Base-by-base conservation (phyloP, 2,113 vertebrate species). In the Parotia lawesii region DNA sequence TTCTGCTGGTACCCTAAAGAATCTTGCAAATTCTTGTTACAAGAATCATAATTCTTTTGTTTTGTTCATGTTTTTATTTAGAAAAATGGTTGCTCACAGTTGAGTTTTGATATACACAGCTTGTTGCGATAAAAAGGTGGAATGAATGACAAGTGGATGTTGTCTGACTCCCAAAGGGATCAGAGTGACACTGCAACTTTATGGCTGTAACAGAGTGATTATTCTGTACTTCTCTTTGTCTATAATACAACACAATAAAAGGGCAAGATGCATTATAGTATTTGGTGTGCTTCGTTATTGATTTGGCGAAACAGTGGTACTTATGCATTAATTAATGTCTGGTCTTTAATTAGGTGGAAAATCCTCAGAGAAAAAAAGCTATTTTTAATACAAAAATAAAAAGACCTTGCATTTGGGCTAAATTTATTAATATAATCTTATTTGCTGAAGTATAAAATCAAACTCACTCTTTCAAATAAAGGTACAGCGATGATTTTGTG, bases 201-300 rank as follows among this genome's bases (percentile, higher is more conserved):
- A 22, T 4, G 7, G 74, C 24, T 54, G 51, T 74, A 90, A 57
- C 2, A 10, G 45, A 75, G 29, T 53, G 66, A 48, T 83, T 73
- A 44, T 90, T 85, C 79, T 93, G 44, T 85, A 74, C 21, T 91
- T 38, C 29, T 78, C 76, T 87, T 91, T 74, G 67, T 91, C 89
- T 93, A 7, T 33, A 74, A 85, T 10, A 11, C 42, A 77, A 76
- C 28, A 81, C 72, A 97, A 96, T 97, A 95, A 97, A 96, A 95
- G 79, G 90, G 56, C 82, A 95, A 95, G 90, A 83, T 84, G 79
- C 50, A 89, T 86, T 87, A 76, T 35, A 66, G 15, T 40, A 8
- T 79, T 85, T 35, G 33, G 44, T 88, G 78, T 93, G 75, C 48
- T 77, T 86, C 56, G 14, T 94, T 93, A 45, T 28, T 86, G 40